Base-by-base conservation (phyloP, 2,797 vertebrate species). In the Hydrocynus forskahlii region DNA sequence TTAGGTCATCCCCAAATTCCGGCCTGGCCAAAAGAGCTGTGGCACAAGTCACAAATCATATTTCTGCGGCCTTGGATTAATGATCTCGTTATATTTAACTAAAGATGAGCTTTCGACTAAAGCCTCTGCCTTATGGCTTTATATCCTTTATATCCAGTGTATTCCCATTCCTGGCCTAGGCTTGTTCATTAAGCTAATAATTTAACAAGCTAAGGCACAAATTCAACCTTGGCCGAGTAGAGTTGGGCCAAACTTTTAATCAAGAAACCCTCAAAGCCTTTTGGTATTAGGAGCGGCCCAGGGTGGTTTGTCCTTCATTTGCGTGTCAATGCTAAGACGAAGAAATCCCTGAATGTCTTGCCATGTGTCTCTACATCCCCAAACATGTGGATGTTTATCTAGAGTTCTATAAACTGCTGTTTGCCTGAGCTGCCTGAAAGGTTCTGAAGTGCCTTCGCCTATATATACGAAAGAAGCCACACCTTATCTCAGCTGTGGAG, bases 1-100 rank as follows among this genome's bases (percentile, higher is more conserved):
- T 86, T 72, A 89, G 88, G 90, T 90, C 88, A 87, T 89, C 48
- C 78, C 86, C 86, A 81, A 87, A 90, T 88, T 75, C 52, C 5
- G 40, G 43, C 25, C 82, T 25, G 54, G 66, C 71, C 62, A 81
- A 57, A 17, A 50, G 38, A 69, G 72, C 19, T 25, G 14, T 35
- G 8, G 4, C 73, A 19, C 21, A 23, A 59, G 13, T 25, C n/a
- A 14, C 57, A 69, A 55, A 63, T 76, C 48, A 54, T 40, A 69
- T 62, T n/a, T 14, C 43, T 8, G 23, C 60, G 45, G 35, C 81
- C 74, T 43, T 21, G 75, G 7, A 74, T 81, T 88, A 88, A 90
- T 87, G 83, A 83, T 83, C 78, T 84, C 83, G 90, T 91, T 83
- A 45, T 85, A 79, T 76, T 52, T 14, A 14, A 52, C 48, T 52